Percentiles rank a stretch among this genome's conserved stretches.
Evolutionary conservation across 2,888 invertebrate species (phyloP).

Genomic region (Agrotis clavis): DNA sequence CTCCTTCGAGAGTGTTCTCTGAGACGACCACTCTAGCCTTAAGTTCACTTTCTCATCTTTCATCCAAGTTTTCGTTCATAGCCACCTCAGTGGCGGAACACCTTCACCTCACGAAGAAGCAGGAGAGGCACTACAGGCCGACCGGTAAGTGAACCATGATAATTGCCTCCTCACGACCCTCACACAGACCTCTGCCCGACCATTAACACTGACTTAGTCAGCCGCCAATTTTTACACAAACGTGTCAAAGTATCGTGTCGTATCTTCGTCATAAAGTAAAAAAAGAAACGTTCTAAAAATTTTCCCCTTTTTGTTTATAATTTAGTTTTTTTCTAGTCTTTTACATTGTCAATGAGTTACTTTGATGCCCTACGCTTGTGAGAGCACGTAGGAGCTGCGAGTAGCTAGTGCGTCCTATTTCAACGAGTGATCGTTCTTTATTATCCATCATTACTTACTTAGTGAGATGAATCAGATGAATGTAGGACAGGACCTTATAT

Average conservation of each 20-base stretch:
- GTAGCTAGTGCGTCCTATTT: conserved; percentile 65
- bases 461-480: conserved; percentile 63
- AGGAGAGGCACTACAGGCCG: conserved; percentile 78
- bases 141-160: conserved; percentile 80
- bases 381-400: conserved; percentile 39
- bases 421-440: conserved; percentile 60
- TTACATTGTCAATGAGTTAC: conserved; percentile 23
- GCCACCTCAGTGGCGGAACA: conserved; percentile 88
- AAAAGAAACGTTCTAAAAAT: conserved; percentile 25
- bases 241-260: conserved; percentile 40
- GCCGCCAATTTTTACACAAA: conserved; percentile 62
- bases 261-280: conserved; percentile 23
- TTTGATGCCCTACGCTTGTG: conserved; percentile 27
- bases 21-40: conserved; percentile 78
- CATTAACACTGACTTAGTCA: conserved; percentile 66
- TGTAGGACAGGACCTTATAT: conserved; percentile 58
- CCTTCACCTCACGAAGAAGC: conserved; percentile 68
- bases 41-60: conserved; percentile 79
- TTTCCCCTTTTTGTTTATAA: conserved; percentile 17
- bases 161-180: conserved; percentile 72
- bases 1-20: conserved; percentile 85
- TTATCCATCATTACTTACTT: conserved; percentile 71
- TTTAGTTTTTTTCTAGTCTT: conserved; percentile 20
- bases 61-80: conserved; percentile 83
- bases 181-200: conserved; percentile 45